Evolutionary conservation across 2,888 invertebrate species (phyloP), one percentile per base, ranked within the genome.

Genomic region (Tridacna crocea): DNA sequence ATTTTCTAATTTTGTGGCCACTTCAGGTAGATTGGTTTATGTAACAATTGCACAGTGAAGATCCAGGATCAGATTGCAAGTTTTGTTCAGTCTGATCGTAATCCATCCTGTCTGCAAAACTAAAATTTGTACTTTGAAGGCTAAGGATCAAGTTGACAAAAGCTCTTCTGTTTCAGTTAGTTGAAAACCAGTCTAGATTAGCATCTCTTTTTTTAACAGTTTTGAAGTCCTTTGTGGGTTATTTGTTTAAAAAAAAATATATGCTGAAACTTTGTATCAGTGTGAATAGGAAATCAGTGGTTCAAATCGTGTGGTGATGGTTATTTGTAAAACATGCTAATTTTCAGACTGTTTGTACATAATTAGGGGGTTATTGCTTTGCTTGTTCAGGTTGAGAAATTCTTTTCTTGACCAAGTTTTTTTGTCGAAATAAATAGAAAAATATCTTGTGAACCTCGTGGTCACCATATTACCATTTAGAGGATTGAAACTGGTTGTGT

Each of bases 221-320:
- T 70, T 70, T 70, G 70, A 70, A 70, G 26, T 70, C 70, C 48
- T 70, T 70, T 70, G 70, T 70, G 66, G 19, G 55, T 19, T 55
- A 6, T 68, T 47, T 12, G 27, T 46, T 68, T 70, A 51, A 51
- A 47, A 70, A 70, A 51, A 70, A n/a, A n/a, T n/a, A n/a, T n/a
- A 48, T 48, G 70, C 70, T 70, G 70, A 70, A 70, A 70, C 70
- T 70, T 70, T 70, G 70, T 70, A 70, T 48, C 70, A 22, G 15
- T 70, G n/a, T 70, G 70, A 70, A 70, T 70, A 70, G 70, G 48
- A 47, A 70, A 70, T 70, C 70, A 70, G 48, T 70, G 70, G 70
- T 24, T 70, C 51, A 70, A 12, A 70, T 70, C 70, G 24, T 24
- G 24, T 51, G 51, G 51, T 70, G n/a, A 70, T 48, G 47, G 22